Conservation (phyloP, 2,113 vertebrate genomes). For the Panurus biarmicus region DNA sequence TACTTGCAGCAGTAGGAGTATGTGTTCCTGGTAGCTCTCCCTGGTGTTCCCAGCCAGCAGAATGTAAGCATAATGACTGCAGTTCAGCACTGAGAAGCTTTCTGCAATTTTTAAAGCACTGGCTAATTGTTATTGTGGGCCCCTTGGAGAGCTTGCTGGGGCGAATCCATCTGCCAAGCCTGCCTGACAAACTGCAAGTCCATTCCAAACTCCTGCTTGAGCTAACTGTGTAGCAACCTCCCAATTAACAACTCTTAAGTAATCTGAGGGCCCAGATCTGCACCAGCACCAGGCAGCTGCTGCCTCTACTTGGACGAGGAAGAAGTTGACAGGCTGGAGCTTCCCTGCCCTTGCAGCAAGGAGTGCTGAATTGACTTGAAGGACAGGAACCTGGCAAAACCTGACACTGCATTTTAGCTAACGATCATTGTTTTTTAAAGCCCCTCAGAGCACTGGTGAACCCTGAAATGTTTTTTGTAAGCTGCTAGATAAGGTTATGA, state of each 20-base stretch:
- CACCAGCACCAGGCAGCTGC: neutral
- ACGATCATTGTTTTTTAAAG: neutral
- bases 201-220: neutral
- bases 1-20: neutral
- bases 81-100: neutral
- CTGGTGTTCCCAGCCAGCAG: neutral
- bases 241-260: neutral
- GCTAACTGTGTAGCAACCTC: neutral
- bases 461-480: neutral
- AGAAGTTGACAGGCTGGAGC: neutral
- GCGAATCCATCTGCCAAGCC: neutral
- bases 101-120: neutral
- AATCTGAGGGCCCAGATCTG: neutral
- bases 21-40: neutral
- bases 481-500: neutral
- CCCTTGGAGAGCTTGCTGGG: neutral
- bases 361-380: neutral
- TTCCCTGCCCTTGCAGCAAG: neutral
- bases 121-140: neutral
- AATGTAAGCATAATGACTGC: neutral
- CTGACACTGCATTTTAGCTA: neutral
- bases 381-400: neutral
- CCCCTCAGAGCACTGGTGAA: neutral
- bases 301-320: neutral
- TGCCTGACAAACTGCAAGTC: neutral